Conservation (phyloP, 2,113 vertebrate genomes). For the Fukomys damarensis region DNA sequence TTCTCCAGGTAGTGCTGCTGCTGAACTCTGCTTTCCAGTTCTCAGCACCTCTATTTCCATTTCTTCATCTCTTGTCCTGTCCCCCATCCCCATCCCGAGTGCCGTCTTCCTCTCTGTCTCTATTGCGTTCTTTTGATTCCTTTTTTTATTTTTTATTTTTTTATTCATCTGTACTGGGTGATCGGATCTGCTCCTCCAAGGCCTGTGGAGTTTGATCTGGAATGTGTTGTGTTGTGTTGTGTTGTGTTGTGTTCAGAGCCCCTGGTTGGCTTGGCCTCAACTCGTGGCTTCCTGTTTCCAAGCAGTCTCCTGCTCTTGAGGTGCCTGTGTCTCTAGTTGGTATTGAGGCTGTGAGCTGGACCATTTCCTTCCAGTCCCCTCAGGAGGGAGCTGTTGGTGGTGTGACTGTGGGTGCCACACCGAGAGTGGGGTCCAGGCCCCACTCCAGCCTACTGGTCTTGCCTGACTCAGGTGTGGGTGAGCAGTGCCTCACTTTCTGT, state of each 20-base stretch:
- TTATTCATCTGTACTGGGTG: not conserved
- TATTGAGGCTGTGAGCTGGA: not conserved
- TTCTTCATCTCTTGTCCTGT: not conserved
- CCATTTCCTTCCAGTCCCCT: not conserved
- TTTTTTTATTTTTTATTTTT: too few species aligned
- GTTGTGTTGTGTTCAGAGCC: not conserved
- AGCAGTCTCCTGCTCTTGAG: not conserved
- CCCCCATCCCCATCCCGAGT: too few species aligned
- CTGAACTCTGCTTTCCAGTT: rapidly evolving
- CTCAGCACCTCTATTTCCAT: too few species aligned
- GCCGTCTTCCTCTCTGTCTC: not conserved
- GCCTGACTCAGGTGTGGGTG: not conserved
- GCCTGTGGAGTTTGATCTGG: not conserved
- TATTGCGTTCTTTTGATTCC: not conserved
- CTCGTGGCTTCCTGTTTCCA: not conserved
- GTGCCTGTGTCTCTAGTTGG: not conserved
- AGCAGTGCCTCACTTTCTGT: not conserved
- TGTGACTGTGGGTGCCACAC: not conserved
- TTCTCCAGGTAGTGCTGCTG: not conserved
- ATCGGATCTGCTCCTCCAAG: not conserved
- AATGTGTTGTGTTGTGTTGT: not conserved
- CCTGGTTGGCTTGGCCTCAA: too few species aligned
- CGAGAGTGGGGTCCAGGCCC: not conserved
- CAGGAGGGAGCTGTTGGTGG: not conserved
- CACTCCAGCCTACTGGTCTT: rapidly evolving